Conservation (phyloP, 2,797 vertebrate genomes). For the Melanotaenia nigrans region DNA sequence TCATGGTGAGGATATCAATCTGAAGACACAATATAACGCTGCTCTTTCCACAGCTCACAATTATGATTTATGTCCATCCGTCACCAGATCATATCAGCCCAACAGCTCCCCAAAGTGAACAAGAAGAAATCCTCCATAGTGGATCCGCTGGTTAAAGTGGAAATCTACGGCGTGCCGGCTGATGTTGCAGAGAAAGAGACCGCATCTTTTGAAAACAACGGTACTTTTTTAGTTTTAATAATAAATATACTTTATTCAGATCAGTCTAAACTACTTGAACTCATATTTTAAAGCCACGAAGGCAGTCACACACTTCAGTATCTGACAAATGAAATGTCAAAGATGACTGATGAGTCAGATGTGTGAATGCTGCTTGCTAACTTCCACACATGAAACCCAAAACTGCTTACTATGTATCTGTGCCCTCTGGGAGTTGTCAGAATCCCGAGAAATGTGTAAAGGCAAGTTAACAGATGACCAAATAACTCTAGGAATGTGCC, state of each 20-base stretch:
- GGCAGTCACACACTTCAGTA: neutral
- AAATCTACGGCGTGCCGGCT: conserved; percentile 86
- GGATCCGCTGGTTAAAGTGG: conserved; percentile 90
- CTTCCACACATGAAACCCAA: neutral
- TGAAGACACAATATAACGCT: neutral
- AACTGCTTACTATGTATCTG: neutral
- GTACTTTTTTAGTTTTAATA: conserved; percentile 68
- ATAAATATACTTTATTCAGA: neutral
- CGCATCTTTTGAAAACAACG: conserved; percentile 86
- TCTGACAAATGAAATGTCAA: neutral
- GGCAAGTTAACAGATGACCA: conserved; percentile 4
- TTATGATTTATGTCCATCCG: neutral
- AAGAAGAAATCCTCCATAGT: conserved; percentile 88
- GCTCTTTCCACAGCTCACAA: neutral
- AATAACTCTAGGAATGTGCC: conserved; percentile 1
- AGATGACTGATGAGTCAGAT: neutral
- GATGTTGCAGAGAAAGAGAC: conserved; percentile 87
- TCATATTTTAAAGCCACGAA: too few species aligned
- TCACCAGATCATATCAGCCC: conserved; percentile 91
- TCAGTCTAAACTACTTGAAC: neutral
- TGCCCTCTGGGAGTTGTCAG: neutral
- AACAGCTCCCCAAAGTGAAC: conserved; percentile 95
- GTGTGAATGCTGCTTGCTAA: neutral
- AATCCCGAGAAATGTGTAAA: conserved; percentile 4
- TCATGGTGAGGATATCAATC: conserved; percentile 83